These are phyloP conservation scores for Percopsis transmontana DNA, from an alignment of 2,113 vertebrate species.

Conservation along the genomic window DNA sequence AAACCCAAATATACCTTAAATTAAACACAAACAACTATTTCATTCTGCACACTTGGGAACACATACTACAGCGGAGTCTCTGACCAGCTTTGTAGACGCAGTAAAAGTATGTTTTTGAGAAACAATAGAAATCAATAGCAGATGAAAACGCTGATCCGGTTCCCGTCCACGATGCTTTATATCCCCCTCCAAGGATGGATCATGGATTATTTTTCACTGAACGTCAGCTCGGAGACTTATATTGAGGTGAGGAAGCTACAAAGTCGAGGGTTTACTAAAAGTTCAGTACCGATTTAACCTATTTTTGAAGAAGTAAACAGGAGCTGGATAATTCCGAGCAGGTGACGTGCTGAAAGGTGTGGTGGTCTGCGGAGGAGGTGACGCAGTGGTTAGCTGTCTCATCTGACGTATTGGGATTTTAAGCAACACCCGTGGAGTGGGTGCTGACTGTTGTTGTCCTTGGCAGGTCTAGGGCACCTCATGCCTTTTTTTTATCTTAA, in stretches of 20 bases:
- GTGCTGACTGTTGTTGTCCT: conserved; percentile 31
- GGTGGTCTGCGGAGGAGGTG: conserved; percentile 26
- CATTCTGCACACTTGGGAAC: no score
- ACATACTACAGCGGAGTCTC: no score
- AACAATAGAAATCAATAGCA: no score
- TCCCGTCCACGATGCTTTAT: conserved; percentile 11
- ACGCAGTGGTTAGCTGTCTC: conserved; percentile 31
- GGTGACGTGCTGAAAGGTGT: conserved; percentile 12
- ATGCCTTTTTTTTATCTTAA: conserved; percentile 48
- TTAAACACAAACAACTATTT: no score
- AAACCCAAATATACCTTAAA: no score
- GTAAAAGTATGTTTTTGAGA: no score
- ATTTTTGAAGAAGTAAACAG: conserved; percentile 31
- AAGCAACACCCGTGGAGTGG: conserved; percentile 25
- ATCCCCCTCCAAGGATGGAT: no score
- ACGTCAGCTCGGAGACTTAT: conserved; percentile 26
- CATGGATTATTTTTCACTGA: conserved; percentile 2
- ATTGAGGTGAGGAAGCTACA: conserved; percentile 17
- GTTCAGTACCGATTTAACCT: conserved; percentile 14
- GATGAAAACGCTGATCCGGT: neutral
- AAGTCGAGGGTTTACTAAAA: no score
- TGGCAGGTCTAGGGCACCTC: conserved; percentile 34
- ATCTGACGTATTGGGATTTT: conserved; percentile 18
- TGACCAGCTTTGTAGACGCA: no score
- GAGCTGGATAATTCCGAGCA: conserved; percentile 10